phyloP scores from a whole-genome alignment of 2,888 invertebrate genomes.

The Agrilus cyanescens region DNA sequence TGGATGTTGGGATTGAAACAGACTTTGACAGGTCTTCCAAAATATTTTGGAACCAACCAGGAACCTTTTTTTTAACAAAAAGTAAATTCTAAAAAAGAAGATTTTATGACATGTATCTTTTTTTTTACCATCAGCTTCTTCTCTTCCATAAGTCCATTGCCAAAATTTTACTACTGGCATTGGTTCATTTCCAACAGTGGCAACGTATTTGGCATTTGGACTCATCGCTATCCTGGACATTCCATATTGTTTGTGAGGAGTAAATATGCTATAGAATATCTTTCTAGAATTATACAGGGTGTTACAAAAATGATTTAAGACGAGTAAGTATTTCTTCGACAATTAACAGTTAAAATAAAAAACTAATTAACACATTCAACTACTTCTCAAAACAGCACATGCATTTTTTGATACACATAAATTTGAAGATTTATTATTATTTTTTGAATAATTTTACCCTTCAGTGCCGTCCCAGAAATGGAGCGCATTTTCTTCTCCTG shows the following conservation, averaged over 20 bases:
- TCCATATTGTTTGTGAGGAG: constrained; percentile 36
- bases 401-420: no score
- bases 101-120: not conserved
- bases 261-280: constrained; percentile 43
- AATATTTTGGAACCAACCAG: not conserved
- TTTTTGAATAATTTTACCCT: constrained; percentile 20
- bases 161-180: constrained; percentile 43
- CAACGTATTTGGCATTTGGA: constrained; percentile 44
- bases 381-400: no score
- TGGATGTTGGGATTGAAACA: constrained; percentile 32
- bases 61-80: constrained; percentile 9
- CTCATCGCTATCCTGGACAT: constrained; percentile 39
- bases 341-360: not conserved
- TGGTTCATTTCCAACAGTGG: constrained; percentile 41
- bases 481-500: constrained; percentile 42
- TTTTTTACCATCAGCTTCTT: constrained; percentile 41
- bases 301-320: no score
- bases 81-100: not conserved
- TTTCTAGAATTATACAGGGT: constrained; percentile 26
- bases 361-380: no score
- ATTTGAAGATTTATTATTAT: not conserved
- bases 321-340: no score
- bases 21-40: constrained; percentile 25
- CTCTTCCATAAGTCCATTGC: constrained; percentile 47
- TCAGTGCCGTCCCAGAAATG: constrained; percentile 45